Evolutionary conservation across 1,140 invertebrate genomes (phyloP).

Genomic region (Pseudomyrmex sp.): DNA sequence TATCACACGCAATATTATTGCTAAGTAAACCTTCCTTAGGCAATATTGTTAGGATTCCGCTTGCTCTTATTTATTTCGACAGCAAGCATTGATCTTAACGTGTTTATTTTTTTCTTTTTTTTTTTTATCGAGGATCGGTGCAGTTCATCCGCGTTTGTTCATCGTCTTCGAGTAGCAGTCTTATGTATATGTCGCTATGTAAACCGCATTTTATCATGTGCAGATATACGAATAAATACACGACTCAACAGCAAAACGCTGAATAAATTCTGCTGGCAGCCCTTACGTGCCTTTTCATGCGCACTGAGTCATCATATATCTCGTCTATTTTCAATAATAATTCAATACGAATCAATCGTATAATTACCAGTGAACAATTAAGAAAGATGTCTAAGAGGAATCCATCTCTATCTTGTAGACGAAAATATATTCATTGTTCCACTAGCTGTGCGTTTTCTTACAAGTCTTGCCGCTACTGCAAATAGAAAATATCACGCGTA

Average conservation of each 20-base stretch:
- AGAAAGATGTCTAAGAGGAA: conserved; percentile 77
- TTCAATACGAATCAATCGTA: conserved; percentile 54
- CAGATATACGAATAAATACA: conserved; percentile 62
- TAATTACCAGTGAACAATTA: conserved; percentile 71
- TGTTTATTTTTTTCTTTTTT: neutral
- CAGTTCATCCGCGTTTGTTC: conserved; percentile 25
- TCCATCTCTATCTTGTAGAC: conserved; percentile 83
- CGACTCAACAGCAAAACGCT: conserved; percentile 44
- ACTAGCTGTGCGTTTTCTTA: conserved; percentile 89
- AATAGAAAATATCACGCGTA: conserved; percentile 74
- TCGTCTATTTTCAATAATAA: conserved; percentile 69
- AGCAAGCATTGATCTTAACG: conserved; percentile 28
- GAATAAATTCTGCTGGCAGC: conserved; percentile 23
- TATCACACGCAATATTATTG: conserved; percentile 70
- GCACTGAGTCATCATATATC: conserved; percentile 64
- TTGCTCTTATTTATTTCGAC: conserved; percentile 49
- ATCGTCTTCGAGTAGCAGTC: conserved; percentile 45
- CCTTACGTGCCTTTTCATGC: neutral
- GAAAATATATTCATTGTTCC: conserved; percentile 91
- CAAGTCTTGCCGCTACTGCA: conserved; percentile 90
- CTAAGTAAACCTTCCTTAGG: conserved; percentile 69
- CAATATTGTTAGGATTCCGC: conserved; percentile 62
- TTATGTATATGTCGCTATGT: conserved; percentile 46
- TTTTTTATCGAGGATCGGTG: conserved; percentile 17
- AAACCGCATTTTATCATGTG: conserved; percentile 52